Evolutionary conservation across 1,140 invertebrate genomes (phyloP), one percentile per base, ranked within the genome.

Genomic region (Maniola jurtina): DNA sequence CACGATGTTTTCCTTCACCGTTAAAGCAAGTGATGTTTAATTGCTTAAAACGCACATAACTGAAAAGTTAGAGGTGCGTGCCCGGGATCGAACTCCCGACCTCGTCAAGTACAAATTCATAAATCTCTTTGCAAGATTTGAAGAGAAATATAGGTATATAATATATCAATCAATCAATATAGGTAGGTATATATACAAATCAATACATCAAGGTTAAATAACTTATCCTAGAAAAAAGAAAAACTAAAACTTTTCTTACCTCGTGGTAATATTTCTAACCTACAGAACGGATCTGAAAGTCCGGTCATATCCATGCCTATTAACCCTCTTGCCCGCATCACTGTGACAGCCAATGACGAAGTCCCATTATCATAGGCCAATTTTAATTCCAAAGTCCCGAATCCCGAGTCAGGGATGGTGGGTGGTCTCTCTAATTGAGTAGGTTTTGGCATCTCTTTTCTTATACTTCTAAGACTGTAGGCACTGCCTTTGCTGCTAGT

Each of bases 231-330:
- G 7, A 9, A 40, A 3, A 40, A 40, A 45, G 9, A 5, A 45
- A 45, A 45, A 5, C 10, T 52, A 7, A 5, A 15, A 50, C 15
- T 9, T 25, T 15, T 50, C 75, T 91, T 93, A 75, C 93, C 93
- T 72, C 93, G 92, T 11, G 96, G 96, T 60, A 98, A 87, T 47
- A 98, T 93, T 83, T 97, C 97, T 11, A 98, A 92, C 83, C 96
- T 96, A 77, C 97, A 97, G 84, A 97, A 98, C 2, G 97, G 96
- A 92, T 98, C 97, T 5, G 96, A 94, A n/a, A 97, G 91, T 0
- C 97, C 97, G 73, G 96, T 95, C 70, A 95, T 95, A 82, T 98
- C 97, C 95, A 97, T 98, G 11, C 96, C 94, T 60, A 94, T 95
- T 10, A 98, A 88, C 72, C 94, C 94, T 56, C 94, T 90, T 0